These are phyloP conservation scores for Oegoconia quadripuncta DNA, from an alignment of 2,888 invertebrate genomes.

Conservation along the genomic window DNA sequence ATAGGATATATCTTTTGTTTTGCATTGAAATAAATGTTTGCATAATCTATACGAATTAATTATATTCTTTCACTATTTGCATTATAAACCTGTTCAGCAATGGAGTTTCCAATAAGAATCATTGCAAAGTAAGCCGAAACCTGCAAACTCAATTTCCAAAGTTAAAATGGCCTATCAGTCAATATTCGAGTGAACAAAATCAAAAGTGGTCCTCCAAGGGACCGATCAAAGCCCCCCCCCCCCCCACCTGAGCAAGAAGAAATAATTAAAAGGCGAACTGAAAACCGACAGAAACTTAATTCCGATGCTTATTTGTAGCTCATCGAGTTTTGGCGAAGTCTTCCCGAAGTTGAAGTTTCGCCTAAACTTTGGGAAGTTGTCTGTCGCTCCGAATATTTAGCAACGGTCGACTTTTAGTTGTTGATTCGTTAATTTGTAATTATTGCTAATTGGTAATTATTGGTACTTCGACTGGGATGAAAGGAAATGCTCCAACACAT, in stretches of 20 bases:
- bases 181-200: conserved; percentile 14
- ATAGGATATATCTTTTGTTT: no score
- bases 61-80: no score
- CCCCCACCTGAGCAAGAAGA: conserved; percentile 55
- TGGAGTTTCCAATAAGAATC: no score
- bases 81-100: no score
- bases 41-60: no score
- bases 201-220: conserved; percentile 23
- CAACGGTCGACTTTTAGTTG: conserved; percentile 56
- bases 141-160: conserved; percentile 13
- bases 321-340: conserved; percentile 56
- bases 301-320: conserved; percentile 75
- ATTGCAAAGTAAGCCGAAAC: conserved; percentile 4
- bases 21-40: no score
- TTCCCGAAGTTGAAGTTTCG: conserved; percentile 38
- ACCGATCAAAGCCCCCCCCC: conserved; percentile 47
- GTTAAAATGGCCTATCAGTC: conserved; percentile 13
- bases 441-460: conserved; percentile 56
- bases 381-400: conserved; percentile 58
- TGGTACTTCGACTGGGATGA: neutral
- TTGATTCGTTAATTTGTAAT: conserved; percentile 67
- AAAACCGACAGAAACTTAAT: conserved; percentile 68
- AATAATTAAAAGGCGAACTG: conserved; percentile 77
- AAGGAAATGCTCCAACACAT: neutral
- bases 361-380: conserved; percentile 43